These are phyloP conservation scores for Criorhina ranunculi DNA, from an alignment of 2,888 invertebrate species.

Conservation along the genomic window DNA sequence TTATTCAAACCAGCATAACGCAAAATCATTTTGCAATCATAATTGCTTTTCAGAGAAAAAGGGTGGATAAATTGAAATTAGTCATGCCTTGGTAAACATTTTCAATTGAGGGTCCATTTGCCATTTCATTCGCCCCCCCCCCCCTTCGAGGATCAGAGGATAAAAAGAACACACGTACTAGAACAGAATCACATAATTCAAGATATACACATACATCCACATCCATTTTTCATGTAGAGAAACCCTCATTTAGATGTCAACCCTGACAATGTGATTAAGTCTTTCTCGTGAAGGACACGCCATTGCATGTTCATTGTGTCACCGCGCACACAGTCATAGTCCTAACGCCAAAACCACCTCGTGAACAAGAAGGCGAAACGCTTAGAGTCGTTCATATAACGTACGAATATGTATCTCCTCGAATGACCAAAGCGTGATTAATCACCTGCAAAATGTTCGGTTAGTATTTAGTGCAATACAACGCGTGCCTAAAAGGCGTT, in stretches of 20 bases:
- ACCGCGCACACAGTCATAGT: slow-evolving; percentile 18
- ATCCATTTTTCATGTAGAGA: background rate
- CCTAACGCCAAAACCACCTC: slow-evolving; percentile 10
- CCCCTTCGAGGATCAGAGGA: slow-evolving; percentile 22
- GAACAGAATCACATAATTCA: background rate
- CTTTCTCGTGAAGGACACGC: slow-evolving; percentile 60
- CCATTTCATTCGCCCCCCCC: background rate
- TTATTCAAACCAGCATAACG: slow-evolving; percentile 68
- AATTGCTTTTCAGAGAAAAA: slow-evolving; percentile 61
- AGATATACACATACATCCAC: background rate
- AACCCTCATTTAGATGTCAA: slow-evolving; percentile 67
- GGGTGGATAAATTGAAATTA: slow-evolving; percentile 67
- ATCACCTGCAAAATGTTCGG: slow-evolving; percentile 71
- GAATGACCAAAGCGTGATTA: slow-evolving; percentile 74
- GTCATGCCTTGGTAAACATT: slow-evolving; percentile 57
- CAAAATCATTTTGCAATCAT: slow-evolving; percentile 59
- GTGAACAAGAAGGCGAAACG: slow-evolving; percentile 24
- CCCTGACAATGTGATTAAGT: slow-evolving; percentile 74
- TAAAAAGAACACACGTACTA: slow-evolving; percentile 44
- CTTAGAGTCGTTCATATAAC: slow-evolving; percentile 41
- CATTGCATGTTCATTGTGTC: slow-evolving; percentile 74
- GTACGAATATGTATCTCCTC: slow-evolving; percentile 12
- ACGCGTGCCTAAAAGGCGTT: slow-evolving; percentile 75
- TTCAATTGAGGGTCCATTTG: slow-evolving; percentile 44
- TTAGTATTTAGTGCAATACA: slow-evolving; percentile 62